These are phyloP conservation scores for Carollia perspicillata DNA, from an alignment of 2,113 vertebrate genomes.

Conservation along the genomic window DNA sequence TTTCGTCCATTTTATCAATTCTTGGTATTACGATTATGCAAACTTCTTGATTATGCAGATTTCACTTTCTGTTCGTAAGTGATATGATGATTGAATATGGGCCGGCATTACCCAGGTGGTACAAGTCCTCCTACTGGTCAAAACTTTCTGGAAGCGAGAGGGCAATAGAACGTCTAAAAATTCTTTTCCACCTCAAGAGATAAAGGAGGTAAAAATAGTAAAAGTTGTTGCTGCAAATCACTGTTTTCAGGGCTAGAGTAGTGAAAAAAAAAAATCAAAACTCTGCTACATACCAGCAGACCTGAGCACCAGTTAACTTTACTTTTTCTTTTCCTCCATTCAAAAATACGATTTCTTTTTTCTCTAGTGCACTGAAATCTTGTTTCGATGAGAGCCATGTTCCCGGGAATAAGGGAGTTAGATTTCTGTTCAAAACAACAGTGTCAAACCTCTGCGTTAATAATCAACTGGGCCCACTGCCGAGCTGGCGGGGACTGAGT, in stretches of 20 bases:
- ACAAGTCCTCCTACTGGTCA: background rate
- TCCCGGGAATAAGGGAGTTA: background rate
- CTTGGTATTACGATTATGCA: background rate
- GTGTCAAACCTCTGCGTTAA: slow-evolving; percentile 23
- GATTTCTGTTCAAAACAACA: slow-evolving; percentile 12
- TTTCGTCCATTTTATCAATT: background rate
- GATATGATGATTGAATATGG: background rate
- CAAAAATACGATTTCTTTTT: slow-evolving; percentile 7
- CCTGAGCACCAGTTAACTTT: background rate
- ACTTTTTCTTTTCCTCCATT: background rate
- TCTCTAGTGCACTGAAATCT: background rate
- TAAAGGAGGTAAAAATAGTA: background rate
- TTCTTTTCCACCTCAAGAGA: background rate
- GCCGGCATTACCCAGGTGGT: background rate
- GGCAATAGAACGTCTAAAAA: background rate
- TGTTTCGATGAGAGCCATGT: background rate
- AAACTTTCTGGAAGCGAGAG: background rate
- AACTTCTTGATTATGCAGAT: background rate
- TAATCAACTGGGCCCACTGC: background rate
- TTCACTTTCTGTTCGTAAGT: background rate
- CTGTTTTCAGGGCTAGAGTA: background rate
- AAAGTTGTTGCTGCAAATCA: background rate
- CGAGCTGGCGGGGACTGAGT: background rate
- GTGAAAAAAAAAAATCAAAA: background rate
- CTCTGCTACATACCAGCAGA: background rate